phyloP scores from a whole-genome alignment of 2,888 invertebrate genomes.

The Cordilura impudica region DNA sequence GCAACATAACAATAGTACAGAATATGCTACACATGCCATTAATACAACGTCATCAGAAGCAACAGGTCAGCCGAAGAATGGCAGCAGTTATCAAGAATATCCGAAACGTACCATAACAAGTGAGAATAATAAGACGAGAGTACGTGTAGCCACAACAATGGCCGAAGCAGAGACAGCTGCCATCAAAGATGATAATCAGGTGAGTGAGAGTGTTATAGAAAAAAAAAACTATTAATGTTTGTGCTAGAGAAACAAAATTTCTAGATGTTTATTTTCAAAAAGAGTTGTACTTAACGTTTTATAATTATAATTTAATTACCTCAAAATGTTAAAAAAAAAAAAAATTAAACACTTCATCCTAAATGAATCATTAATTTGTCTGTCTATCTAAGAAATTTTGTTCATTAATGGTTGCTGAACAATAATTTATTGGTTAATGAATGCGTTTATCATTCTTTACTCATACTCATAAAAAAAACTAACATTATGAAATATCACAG shows the following conservation, averaged over 20 bases:
- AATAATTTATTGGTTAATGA: no score
- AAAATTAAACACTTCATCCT: no score
- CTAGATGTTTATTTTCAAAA: no score
- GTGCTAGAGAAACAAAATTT: conserved; percentile 1
- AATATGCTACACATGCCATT: conserved; percentile 28
- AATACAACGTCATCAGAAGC: conserved; percentile 14
- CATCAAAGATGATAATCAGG: conserved; percentile 30
- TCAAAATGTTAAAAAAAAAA: no score
- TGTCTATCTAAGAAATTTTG: no score
- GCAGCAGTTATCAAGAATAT: conserved; percentile 6
- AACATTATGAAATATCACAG: no score
- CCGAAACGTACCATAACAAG: conserved; percentile 46
- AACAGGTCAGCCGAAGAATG: conserved; percentile 7
- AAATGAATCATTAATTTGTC: no score
- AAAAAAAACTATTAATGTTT: not conserved
- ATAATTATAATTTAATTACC: no score
- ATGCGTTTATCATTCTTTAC: no score
- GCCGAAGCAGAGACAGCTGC: conserved; percentile 47
- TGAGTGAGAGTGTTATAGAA: conserved; percentile 19
- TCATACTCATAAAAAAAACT: no score
- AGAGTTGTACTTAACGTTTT: no score
- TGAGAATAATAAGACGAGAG: conserved; percentile 50
- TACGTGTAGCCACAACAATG: conserved; percentile 56
- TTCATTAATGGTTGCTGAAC: no score
- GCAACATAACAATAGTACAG: not conserved